Conservation (phyloP, 2,113 vertebrate genomes). For the Plestiodon gilberti region DNA sequence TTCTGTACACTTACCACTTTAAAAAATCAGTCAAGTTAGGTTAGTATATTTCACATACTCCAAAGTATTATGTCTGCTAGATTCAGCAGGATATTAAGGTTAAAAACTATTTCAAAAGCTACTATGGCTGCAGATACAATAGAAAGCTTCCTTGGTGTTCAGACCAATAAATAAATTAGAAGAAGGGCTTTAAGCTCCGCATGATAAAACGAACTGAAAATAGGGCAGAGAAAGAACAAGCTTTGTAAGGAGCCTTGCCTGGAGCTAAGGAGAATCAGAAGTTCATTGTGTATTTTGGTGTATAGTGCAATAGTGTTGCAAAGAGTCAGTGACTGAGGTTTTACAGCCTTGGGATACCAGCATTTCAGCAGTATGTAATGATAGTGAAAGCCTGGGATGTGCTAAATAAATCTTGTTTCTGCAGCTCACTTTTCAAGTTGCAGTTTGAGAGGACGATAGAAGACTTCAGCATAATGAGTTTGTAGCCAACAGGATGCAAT, state of each 20-base stretch:
- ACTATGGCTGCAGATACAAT: conserved; percentile 60
- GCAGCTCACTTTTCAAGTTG: conserved; percentile 57
- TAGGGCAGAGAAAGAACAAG: conserved; percentile 72
- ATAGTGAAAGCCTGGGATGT: conserved; percentile 62
- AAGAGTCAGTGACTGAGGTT: conserved; percentile 70
- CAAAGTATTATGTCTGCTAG: conserved; percentile 36
- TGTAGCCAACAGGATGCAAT: conserved; percentile 27
- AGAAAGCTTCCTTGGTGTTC: conserved; percentile 69
- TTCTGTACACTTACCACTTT: conserved; percentile 18
- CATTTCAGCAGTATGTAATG: conserved; percentile 68
- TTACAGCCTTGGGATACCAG: conserved; percentile 65
- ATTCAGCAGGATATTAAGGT: conserved; percentile 52
- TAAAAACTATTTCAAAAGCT: conserved; percentile 64
- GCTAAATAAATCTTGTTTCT: conserved; percentile 62
- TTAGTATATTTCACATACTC: conserved; percentile 46
- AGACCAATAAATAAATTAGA: conserved; percentile 76
- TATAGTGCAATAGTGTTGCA: conserved; percentile 53
- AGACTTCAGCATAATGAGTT: conserved; percentile 46
- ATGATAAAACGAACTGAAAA: conserved; percentile 71
- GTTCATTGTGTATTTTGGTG: conserved; percentile 70
- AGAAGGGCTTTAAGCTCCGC: conserved; percentile 65
- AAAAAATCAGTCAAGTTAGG: conserved; percentile 43
- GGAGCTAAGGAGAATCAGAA: conserved; percentile 66
- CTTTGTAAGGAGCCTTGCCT: conserved; percentile 68
- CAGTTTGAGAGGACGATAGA: conserved; percentile 41